Evolutionary conservation across 2,888 invertebrate genomes (phyloP).

Genomic region (Empis stercorea): DNA sequence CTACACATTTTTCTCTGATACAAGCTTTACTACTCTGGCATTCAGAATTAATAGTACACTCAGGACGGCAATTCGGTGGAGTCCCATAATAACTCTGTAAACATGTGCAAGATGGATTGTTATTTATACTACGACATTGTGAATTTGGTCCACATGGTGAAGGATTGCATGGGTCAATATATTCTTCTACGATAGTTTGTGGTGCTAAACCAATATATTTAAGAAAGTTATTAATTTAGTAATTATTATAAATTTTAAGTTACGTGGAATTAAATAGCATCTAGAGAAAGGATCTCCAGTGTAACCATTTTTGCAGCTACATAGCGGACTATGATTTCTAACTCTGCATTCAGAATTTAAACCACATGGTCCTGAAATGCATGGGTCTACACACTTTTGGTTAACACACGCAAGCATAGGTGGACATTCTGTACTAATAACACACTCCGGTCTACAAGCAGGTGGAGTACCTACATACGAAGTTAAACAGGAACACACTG

Average conservation of each 20-base stretch:
- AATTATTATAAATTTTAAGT: slow-evolving; percentile 15
- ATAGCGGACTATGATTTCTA: slow-evolving; percentile 65
- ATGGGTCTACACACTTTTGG: slow-evolving; percentile 54
- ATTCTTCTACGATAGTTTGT: slow-evolving; percentile 11
- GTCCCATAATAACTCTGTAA: slow-evolving; percentile 47
- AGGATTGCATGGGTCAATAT: slow-evolving; percentile 48
- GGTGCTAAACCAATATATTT: no score
- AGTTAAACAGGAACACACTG: slow-evolving; percentile 49
- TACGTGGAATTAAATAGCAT: slow-evolving; percentile 41
- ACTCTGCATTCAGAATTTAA: slow-evolving; percentile 57
- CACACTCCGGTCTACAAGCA: slow-evolving; percentile 56
- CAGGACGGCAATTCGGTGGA: slow-evolving; percentile 56
- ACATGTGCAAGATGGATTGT: slow-evolving; percentile 51
- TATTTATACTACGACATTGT: slow-evolving; percentile 44
- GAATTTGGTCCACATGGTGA: slow-evolving; percentile 55
- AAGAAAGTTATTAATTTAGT: background rate
- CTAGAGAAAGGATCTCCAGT: slow-evolving; percentile 64
- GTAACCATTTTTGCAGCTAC: slow-evolving; percentile 54
- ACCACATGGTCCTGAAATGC: slow-evolving; percentile 48
- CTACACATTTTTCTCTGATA: slow-evolving; percentile 52
- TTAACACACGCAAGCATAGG: slow-evolving; percentile 48
- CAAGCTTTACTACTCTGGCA: slow-evolving; percentile 56
- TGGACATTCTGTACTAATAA: slow-evolving; percentile 49
- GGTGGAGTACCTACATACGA: slow-evolving; percentile 50
- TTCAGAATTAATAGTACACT: slow-evolving; percentile 55